phyloP scores from a whole-genome alignment of 2,888 invertebrate genomes.

The Eulithis testata region DNA sequence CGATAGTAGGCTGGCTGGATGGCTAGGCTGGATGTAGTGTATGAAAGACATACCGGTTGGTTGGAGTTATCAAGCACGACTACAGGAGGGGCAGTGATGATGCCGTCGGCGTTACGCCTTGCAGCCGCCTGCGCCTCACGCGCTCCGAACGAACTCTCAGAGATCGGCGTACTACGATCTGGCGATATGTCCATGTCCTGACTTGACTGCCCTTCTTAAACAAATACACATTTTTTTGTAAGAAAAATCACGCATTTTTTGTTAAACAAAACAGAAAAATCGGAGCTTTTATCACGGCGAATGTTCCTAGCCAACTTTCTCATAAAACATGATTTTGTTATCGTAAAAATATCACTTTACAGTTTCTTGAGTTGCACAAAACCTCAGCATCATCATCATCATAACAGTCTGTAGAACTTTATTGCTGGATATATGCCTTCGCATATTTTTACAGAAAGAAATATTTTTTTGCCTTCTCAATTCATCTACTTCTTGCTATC shows the following conservation, averaged over 20 bases:
- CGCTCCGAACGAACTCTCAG: slow-evolving; percentile 88
- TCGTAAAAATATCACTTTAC: too few species aligned
- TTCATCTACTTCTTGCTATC: too few species aligned
- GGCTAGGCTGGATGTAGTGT: not conserved
- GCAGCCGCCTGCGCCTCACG: slow-evolving; percentile 61
- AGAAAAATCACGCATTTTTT: not conserved
- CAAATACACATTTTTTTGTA: not conserved
- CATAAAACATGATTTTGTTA: too few species aligned
- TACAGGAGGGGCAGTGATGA: slow-evolving; percentile 68
- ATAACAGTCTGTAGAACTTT: too few species aligned
- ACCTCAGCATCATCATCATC: too few species aligned
- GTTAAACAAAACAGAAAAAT: not conserved
- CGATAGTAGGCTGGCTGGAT: too few species aligned
- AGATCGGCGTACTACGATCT: slow-evolving; percentile 94
- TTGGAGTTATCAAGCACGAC: slow-evolving; percentile 78
- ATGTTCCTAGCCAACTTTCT: too few species aligned
- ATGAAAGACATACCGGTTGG: slow-evolving; percentile 58
- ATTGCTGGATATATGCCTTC: too few species aligned
- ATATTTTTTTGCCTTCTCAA: too few species aligned
- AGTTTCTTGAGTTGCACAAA: too few species aligned
- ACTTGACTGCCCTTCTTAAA: slow-evolving; percentile 79
- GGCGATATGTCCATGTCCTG: slow-evolving; percentile 98
- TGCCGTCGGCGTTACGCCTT: slow-evolving; percentile 45
- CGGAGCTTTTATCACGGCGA: too few species aligned
- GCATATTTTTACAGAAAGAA: too few species aligned